Conservation (phyloP, 2,888 invertebrate species). For the Marasmarcha lunaedactyla region DNA sequence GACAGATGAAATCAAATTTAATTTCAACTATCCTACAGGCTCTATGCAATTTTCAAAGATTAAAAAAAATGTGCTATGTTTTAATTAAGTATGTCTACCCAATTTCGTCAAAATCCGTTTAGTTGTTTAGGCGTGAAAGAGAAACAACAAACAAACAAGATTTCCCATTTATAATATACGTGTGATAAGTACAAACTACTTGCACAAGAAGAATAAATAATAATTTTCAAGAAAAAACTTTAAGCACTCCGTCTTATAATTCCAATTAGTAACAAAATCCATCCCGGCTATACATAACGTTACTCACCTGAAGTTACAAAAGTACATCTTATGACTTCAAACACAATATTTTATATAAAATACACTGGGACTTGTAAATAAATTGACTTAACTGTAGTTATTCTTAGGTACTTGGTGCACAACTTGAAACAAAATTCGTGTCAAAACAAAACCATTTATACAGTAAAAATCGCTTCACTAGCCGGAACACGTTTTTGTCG, state of each 20-base stretch:
- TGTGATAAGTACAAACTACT: background rate
- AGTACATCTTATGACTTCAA: too few relatives aligned
- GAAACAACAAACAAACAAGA: too few relatives aligned
- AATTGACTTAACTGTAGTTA: background rate
- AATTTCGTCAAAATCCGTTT: too few relatives aligned
- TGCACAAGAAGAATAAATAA: background rate
- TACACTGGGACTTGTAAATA: background rate
- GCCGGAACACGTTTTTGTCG: too few relatives aligned
- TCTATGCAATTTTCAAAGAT: background rate
- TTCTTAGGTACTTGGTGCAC: background rate
- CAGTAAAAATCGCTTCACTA: background rate
- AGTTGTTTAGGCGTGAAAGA: too few relatives aligned
- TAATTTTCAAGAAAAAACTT: background rate
- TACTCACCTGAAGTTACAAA: background rate
- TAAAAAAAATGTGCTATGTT: background rate
- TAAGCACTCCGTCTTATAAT: too few relatives aligned
- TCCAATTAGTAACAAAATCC: too few relatives aligned
- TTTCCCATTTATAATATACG: too few relatives aligned
- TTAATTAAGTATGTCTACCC: too few relatives aligned
- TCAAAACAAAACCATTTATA: background rate
- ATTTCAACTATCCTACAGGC: too few relatives aligned
- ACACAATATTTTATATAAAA: background rate
- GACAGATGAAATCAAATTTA: too few relatives aligned
- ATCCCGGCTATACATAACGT: background rate
- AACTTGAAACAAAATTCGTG: background rate